Evolutionary conservation across 64 coral and sea anemone species (phyloP), one percentile per base, ranked within the genome.

Genomic region (Cladopsammia gracilis): DNA sequence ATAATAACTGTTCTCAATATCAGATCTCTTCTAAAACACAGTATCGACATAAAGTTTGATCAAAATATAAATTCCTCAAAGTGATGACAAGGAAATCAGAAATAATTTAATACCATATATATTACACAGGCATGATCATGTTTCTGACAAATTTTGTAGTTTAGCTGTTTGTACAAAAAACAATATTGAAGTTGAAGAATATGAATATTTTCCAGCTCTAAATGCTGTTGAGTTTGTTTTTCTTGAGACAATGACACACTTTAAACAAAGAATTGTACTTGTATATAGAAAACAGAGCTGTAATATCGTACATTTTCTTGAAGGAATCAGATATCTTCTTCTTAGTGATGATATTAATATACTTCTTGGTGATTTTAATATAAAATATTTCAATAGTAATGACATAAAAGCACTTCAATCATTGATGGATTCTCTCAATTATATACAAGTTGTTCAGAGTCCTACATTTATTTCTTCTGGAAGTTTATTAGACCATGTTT

Each of bases 301-400:
- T 58, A 92, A 73, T 84, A 71, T 91, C 19, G 15, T 62, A 58
- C 86, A 88, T 51, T 74, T 71, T 59, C 18, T 86, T 23, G 49
- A 62, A 62, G 64, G 71, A 77, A 26, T 93, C 13, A 13, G 50
- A 74, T 72, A 64, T 73, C 45, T 76, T 72, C 72, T 93, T 71
- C 70, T 59, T 64, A 20, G 57, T 77, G 44, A 78, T 69, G 54
- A 67, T 34, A 87, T 93, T 50, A 73, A 87, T 72, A 23, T 77
- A 77, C 47, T 87, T 77, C 84, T 93, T 93, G 90, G 90, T 71
- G 90, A 92, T 85, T 92, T 84, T 52, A 89, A 94, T 65, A 85
- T 94, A 70, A 94, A 94, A 71, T 89, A 83, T 86, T 89, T 89
- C 52, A 89, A 77, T 53, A 47, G 79, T 71, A 70, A 47, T 70